Conservation (phyloP, 2,888 invertebrate genomes). For the Agrilus biguttatus region DNA sequence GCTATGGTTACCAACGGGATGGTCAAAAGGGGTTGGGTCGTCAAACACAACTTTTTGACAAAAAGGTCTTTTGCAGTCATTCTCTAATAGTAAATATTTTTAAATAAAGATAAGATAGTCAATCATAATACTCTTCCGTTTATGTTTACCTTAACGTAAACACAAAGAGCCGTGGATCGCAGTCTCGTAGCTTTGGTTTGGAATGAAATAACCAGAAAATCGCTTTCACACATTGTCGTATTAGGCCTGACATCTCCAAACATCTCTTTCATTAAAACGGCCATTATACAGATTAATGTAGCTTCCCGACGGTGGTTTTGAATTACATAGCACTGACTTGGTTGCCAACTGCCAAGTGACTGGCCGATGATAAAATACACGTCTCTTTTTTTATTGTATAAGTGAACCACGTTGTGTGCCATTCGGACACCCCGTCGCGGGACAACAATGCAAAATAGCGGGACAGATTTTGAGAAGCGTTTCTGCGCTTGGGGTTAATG, state of each 20-base stretch:
- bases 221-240: slow-evolving; percentile 36
- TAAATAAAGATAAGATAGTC: no score
- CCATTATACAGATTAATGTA: slow-evolving; percentile 36
- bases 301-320: slow-evolving; percentile 32
- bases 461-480: slow-evolving; percentile 21
- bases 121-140: no score
- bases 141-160: not conserved
- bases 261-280: slow-evolving; percentile 33
- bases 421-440: slow-evolving; percentile 21
- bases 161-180: slow-evolving; percentile 7
- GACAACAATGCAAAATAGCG: slow-evolving; percentile 19
- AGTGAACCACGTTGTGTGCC: slow-evolving; percentile 24
- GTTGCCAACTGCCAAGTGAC: slow-evolving; percentile 26
- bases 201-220: slow-evolving; percentile 33
- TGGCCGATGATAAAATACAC: slow-evolving; percentile 24
- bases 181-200: slow-evolving; percentile 19
- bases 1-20: no score
- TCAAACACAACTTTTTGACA: no score
- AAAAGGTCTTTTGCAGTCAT: no score
- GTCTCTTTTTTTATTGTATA: slow-evolving; percentile 24
- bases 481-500: slow-evolving; percentile 20
- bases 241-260: slow-evolving; percentile 34
- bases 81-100: no score
- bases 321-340: slow-evolving; percentile 22
- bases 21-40: no score